phyloP scores from a whole-genome alignment of 1,140 invertebrate genomes.

The Globodera rostochiensis region DNA sequence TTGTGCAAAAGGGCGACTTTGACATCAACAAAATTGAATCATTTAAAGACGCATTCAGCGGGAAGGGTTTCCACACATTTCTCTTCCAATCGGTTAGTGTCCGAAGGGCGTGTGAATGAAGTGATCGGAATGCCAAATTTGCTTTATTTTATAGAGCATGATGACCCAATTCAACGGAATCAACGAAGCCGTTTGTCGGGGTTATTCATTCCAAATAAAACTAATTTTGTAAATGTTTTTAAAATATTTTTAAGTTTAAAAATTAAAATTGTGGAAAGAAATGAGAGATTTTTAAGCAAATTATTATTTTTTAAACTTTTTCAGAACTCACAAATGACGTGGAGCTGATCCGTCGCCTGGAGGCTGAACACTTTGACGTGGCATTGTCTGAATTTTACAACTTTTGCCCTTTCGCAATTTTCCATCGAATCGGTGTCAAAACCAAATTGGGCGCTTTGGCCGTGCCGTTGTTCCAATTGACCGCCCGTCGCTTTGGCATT shows the following conservation, averaged over 20 bases:
- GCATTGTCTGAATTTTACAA: conserved; percentile 17
- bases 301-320: neutral
- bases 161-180: neutral
- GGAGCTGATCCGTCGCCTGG: neutral
- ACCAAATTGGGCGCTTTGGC: conserved; percentile 14
- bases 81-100: neutral
- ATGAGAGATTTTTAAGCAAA: no score
- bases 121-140: neutral
- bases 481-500: conserved; percentile 23
- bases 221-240: neutral
- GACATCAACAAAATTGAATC: neutral
- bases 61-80: neutral
- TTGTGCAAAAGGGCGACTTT: neutral
- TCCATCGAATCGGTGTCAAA: conserved; percentile 25
- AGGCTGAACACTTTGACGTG: conserved; percentile 14
- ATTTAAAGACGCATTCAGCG: neutral
- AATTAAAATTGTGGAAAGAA: neutral
- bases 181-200: neutral
- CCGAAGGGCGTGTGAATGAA: neutral
- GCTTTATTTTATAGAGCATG: neutral
- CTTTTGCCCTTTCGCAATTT: conserved; percentile 17
- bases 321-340: neutral
- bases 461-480: neutral
- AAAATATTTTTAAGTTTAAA: neutral
- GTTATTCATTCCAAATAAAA: neutral